Evolutionary conservation across 2,113 vertebrate genomes (phyloP), one percentile per base, ranked within the genome.

Genomic region (Tylochromis polylepis): DNA sequence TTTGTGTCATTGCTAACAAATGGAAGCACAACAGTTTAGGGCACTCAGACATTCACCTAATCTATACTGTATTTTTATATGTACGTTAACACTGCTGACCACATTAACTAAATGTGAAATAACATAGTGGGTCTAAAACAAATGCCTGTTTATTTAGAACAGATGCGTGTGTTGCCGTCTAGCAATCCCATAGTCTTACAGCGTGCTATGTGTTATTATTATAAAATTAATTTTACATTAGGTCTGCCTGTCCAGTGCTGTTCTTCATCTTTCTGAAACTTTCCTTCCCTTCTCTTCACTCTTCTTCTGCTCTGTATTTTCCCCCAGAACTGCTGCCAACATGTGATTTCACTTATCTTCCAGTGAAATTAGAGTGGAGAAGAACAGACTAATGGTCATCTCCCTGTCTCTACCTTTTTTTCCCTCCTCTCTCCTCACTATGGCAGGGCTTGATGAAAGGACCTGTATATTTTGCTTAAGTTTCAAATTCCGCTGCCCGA

Each of bases 301-400:
- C 46, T 79, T 62, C 83, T 88, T n/a, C 77, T 72, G 8, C 83
- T 78, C 60, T 12, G 16, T 86, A 70, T 65, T 87, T 90, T 84
- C 49, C 82, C 84, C 83, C 10, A 15, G 58, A 90, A 77, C 82
- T 7, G 57, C 84, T 51, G 91, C 94, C 94, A 94, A 94, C 95
- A 96, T 95, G 93, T 95, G 94, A 96, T 95, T 95, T 95, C 94
- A 95, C 95, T 95, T 95, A 94, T 92, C 94, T 94, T 82, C 49
- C 89, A 90, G 90, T 87, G 90, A 89, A 95, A 95, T 91, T 89
- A 93, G 88, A 94, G 93, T 38, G 87, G 89, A 95, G 91, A 94
- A 84, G 90, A 93, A 93, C 90, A 90, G 93, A 89, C 89, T 93
- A 93, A 95, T 93, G 95, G 93, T 93, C 93, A 95, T 91, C 89